Base-by-base conservation (phyloP, 2,888 invertebrate species). In the Synergus japonicus region DNA sequence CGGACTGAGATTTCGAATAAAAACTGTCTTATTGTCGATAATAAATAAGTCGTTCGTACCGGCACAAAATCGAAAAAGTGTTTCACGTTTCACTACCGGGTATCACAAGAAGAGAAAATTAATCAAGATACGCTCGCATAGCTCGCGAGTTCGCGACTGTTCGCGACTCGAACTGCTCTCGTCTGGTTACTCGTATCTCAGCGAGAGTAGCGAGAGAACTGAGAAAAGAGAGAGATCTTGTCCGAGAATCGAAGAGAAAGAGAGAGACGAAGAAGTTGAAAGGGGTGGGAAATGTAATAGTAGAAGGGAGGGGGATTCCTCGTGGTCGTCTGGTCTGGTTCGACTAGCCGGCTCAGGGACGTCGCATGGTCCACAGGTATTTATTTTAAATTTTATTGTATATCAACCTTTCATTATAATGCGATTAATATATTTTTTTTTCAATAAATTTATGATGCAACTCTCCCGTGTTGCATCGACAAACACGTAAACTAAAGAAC, bases 321-420 rank as follows among this genome's bases (percentile, higher is more conserved):
- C 69, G 29, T 67, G 46, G 49, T 69, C 15, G 66, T 69, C 22
- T 29, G 44, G 66, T 69, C 22, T 29, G 44, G 44, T 49, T 69
- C 8, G 13, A 49, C 18, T 69, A 49, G 49, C 69, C 18, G 22
- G 69, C 29, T 29, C 69, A 69, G 69, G 46, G 46, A 12, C 13
- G 29, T 69, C 12, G 46, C 46, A 4, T 7, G 46, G 15, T 13
- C 46, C 46, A 46, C 10, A 46, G 46, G 46, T 12, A 46, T 46
- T 46, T 46, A 12, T 46, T 3, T 46, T 46, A 13, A 4, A 4
- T 46, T 13, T 46, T 13, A 13, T 12, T 43, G 0, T 43, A 43
- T 43, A 1, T 43, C 0, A 9, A 43, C 43, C 29, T 29, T 29
- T 29, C 3, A 29, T 29, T 29, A 29, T 43, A 43, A 9, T 7